A percentile compares a stretch with the other conserved stretches of the same genome.
These are phyloP conservation scores for Drymodes brunneopygia DNA, from an alignment of 2,113 vertebrate species.

Conservation along the genomic window DNA sequence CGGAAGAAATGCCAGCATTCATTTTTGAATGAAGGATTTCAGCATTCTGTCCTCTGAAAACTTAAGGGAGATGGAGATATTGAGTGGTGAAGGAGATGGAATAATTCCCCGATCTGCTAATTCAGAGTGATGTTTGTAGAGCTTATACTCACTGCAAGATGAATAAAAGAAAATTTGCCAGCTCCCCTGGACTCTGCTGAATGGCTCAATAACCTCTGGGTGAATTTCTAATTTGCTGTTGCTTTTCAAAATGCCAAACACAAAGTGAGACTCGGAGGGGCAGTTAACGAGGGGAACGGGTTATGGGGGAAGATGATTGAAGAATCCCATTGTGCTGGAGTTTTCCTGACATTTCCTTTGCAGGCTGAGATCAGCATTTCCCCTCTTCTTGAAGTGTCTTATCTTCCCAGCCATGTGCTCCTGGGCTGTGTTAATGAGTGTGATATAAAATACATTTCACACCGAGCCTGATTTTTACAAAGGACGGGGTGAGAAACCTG, in stretches of 20 bases:
- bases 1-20: not conserved
- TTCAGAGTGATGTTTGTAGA: not conserved
- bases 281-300: not conserved
- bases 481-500: constrained; percentile 17
- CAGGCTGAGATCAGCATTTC: constrained; percentile 10
- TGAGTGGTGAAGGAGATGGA: not conserved
- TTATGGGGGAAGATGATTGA: constrained; percentile 20
- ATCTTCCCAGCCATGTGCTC: constrained; percentile 42
- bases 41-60: not conserved
- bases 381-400: not conserved
- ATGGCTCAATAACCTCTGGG: not conserved
- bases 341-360: constrained; percentile 3
- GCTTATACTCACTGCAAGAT: not conserved
- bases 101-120: not conserved
- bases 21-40: not conserved
- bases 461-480: constrained; percentile 29
- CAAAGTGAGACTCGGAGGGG: not conserved
- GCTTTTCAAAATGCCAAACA: not conserved
- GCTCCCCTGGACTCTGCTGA: not conserved
- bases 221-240: not conserved
- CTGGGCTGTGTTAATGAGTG: constrained; percentile 16
- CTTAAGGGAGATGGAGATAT: not conserved
- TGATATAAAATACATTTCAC: constrained; percentile 10
- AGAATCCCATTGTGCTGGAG: not conserved
- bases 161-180: not conserved